These are phyloP conservation scores for Leptoclinus maculatus DNA, from an alignment of 2,797 vertebrate species.

Conservation along the genomic window DNA sequence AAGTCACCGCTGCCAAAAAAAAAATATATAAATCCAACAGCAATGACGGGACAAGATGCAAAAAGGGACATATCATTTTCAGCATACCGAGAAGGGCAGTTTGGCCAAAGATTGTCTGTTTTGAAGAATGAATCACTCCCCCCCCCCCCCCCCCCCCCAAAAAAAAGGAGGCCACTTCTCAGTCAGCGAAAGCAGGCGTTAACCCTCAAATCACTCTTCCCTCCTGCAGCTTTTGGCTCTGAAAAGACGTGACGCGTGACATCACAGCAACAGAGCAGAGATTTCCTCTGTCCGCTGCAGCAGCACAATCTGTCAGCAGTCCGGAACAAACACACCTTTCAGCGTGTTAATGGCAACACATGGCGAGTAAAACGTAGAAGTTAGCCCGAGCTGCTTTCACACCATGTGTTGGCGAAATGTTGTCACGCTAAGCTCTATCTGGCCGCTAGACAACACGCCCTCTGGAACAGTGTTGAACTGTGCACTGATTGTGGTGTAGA, in stretches of 20 bases:
- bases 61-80: conserved; percentile 48
- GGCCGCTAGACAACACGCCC: conserved; percentile 3
- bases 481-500: background rate
- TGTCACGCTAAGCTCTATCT: conserved; percentile 33
- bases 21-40: background rate
- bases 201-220: background rate
- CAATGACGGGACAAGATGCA: conserved; percentile 42
- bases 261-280: conserved; percentile 24
- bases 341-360: conserved; percentile 35
- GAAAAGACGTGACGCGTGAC: background rate
- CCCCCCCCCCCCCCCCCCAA: background rate
- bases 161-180: background rate
- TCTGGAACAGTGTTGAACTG: background rate
- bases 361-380: conserved; percentile 23
- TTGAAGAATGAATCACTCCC: conserved; percentile 35
- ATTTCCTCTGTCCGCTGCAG: conserved; percentile 2
- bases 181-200: conserved; percentile 11
- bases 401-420: conserved; percentile 61
- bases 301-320: background rate
- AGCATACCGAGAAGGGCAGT: conserved; percentile 35
- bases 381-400: conserved; percentile 17
- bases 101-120: conserved; percentile 39
- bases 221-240: conserved; percentile 27
- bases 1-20: conserved; percentile 17
- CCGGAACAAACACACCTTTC: conserved; percentile 23